Evolutionary conservation across 2,113 vertebrate genomes (phyloP).

Genomic region (Nesoenas mayeri): DNA sequence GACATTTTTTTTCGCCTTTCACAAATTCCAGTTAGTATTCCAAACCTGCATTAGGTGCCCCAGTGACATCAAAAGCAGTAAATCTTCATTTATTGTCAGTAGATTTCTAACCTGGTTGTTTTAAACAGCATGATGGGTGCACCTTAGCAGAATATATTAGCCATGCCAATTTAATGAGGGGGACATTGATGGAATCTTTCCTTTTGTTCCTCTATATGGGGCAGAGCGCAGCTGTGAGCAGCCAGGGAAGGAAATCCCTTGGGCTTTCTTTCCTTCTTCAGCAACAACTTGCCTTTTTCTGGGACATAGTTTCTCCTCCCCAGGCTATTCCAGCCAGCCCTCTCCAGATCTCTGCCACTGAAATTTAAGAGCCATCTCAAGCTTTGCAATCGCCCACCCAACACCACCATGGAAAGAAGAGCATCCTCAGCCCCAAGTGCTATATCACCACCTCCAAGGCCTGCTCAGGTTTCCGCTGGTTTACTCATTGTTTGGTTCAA

Average conservation of each 20-base stretch:
- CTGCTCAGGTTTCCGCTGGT: neutral
- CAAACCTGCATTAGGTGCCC: neutral
- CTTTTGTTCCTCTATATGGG: neutral
- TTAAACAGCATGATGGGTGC: slow-evolving; percentile 31
- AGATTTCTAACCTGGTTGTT: slow-evolving; percentile 43
- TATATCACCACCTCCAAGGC: accelerated
- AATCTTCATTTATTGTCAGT: slow-evolving; percentile 8
- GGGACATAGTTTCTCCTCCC: neutral
- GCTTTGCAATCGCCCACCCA: neutral
- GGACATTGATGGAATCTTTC: neutral
- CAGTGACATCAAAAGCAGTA: neutral
- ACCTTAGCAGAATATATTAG: slow-evolving; percentile 22
- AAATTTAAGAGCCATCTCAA: neutral
- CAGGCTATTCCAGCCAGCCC: neutral
- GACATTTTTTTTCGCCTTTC: neutral
- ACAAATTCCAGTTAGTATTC: slow-evolving; percentile 38
- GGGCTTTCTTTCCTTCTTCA: neutral
- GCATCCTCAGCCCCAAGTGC: neutral
- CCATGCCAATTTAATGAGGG: neutral
- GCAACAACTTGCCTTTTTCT: neutral
- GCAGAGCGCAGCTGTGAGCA: neutral
- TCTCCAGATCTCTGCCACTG: neutral
- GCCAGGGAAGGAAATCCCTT: neutral
- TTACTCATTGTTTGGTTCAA: neutral
- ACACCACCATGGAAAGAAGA: neutral